Conservation (phyloP, 2,113 vertebrate species). For the Sapayoa aenigma region DNA sequence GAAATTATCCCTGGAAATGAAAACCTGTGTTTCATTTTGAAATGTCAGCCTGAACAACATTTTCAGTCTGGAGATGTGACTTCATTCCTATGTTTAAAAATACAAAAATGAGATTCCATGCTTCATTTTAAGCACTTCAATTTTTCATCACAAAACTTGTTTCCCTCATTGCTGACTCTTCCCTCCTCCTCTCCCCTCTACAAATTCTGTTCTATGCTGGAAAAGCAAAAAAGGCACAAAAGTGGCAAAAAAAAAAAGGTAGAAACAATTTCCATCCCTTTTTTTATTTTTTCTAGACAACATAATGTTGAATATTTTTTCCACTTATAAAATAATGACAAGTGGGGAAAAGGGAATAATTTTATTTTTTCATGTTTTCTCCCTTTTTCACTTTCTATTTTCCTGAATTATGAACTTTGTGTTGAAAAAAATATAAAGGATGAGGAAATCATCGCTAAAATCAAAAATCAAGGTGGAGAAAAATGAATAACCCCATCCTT, state of each 20-base stretch:
- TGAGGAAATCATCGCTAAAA: background rate
- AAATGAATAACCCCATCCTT: background rate
- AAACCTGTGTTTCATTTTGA: constrained; percentile 47
- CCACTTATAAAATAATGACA: background rate
- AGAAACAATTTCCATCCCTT: background rate
- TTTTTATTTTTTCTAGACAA: background rate
- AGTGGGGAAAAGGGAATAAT: background rate
- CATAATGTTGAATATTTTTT: background rate
- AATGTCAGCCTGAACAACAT: background rate
- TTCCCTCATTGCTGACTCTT: background rate
- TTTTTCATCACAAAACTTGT: background rate
- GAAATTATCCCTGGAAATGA: background rate
- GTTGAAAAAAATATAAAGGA: background rate
- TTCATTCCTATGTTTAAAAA: background rate
- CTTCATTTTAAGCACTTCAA: background rate
- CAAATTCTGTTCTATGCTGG: background rate
- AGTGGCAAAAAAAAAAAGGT: background rate
- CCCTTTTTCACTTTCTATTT: background rate
- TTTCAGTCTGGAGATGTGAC: background rate
- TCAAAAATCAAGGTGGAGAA: background rate
- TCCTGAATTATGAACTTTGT: background rate
- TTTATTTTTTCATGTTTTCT: background rate
- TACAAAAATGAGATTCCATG: background rate
- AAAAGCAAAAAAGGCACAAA: background rate
- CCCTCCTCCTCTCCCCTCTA: background rate